Conservation (phyloP, 2,797 vertebrate species). For the Smutsia temminckii region DNA sequence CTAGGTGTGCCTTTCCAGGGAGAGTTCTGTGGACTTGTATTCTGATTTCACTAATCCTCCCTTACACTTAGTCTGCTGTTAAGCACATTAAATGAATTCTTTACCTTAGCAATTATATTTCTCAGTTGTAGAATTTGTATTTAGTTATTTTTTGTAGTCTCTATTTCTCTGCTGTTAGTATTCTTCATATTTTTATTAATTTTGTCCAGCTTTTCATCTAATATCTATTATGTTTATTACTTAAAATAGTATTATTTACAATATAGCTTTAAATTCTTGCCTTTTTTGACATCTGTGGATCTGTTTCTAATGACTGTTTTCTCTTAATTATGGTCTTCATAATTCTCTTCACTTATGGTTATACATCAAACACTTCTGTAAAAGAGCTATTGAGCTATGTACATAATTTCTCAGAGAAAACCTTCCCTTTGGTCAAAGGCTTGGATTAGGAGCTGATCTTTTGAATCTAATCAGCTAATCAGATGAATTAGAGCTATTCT, state of each 20-base stretch:
- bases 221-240: neutral
- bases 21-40: neutral
- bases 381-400: neutral
- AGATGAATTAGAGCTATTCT: neutral
- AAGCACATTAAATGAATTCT: neutral
- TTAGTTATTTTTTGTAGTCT: neutral
- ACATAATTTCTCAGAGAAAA: neutral
- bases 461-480: neutral
- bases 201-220: neutral
- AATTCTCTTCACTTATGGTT: neutral
- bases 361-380: neutral
- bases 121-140: neutral
- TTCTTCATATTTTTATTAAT: neutral
- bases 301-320: neutral
- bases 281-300: neutral
- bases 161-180: neutral
- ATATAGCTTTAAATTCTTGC: neutral
- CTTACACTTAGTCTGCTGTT: neutral
- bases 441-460: neutral
- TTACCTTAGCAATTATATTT: neutral
- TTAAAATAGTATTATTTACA: neutral
- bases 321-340: neutral
- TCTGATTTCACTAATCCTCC: neutral
- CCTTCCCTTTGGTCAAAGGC: neutral
- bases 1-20: neutral